A percentile compares a stretch with the other conserved stretches of the same genome.
These are phyloP conservation scores for Willowsia nigromaculata DNA, from an alignment of 2,888 invertebrate genomes.

Conservation along the genomic window DNA sequence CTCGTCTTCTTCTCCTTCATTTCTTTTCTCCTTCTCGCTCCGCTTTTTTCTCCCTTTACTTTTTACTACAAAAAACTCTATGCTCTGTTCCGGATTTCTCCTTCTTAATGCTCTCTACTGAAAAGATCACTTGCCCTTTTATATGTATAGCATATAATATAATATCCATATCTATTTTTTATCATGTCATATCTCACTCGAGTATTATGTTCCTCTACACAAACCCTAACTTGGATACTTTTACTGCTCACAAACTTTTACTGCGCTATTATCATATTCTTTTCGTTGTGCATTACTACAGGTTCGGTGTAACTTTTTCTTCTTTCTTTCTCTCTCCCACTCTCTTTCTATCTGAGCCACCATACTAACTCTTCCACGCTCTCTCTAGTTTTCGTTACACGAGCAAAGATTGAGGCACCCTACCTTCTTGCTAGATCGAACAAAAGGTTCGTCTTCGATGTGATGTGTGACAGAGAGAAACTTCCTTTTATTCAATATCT, in stretches of 20 bases:
- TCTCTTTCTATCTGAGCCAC: slow-evolving; percentile 11
- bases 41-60: background rate
- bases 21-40: slow-evolving; percentile 41
- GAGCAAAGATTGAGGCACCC: slow-evolving; percentile 50
- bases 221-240: slow-evolving; percentile 45
- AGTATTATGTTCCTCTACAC: slow-evolving; percentile 18
- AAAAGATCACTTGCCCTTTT: slow-evolving; percentile 40
- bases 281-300: slow-evolving; percentile 33
- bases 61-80: slow-evolving; percentile 10
- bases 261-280: slow-evolving; percentile 64
- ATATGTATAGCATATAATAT: slow-evolving; percentile 24
- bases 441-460: slow-evolving; percentile 68
- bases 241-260: slow-evolving; percentile 51
- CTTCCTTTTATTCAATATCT: slow-evolving; percentile 70
- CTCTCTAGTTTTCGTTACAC: slow-evolving; percentile 8
- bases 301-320: slow-evolving; percentile 32
- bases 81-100: slow-evolving; percentile 3
- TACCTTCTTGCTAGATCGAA: slow-evolving; percentile 56
- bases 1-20: slow-evolving; percentile 60
- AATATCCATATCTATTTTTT: slow-evolving; percentile 11
- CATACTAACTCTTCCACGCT: slow-evolving; percentile 34
- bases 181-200: slow-evolving; percentile 35
- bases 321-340: too few species aligned
- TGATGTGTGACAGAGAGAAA: slow-evolving; percentile 65
- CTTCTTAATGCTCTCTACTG: slow-evolving; percentile 13